Evolutionary conservation across 2,113 vertebrate genomes (phyloP), one percentile per base, ranked within the genome.

Genomic region (Daphoenositta chrysoptera): DNA sequence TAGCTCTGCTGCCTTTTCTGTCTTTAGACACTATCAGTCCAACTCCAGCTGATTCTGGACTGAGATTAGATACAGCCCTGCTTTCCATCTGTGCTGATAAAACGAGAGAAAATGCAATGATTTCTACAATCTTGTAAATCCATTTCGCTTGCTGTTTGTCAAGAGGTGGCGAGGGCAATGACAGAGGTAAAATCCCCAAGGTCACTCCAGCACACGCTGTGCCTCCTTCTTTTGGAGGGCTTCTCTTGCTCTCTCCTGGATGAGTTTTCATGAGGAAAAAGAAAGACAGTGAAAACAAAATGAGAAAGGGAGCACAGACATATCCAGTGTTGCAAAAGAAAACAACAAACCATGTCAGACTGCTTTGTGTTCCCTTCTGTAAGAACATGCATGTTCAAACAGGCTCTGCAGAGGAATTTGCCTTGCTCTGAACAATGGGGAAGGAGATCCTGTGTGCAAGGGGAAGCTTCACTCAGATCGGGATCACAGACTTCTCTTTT

Each of bases 391-490:
- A 3, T 89, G 96, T 96, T 89, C 80, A 40, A 83, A 96, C 97
- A 97, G 83, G 95, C 71, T 87, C 92, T 73, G 83, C 73, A 31
- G 23, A 97, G 91, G 83, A 89, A 94, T 97, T 94, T 95, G 95
- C 90, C 70, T 80, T 57, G 37, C 88, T 39, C 70, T 18, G 58
- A 97, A 94, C 92, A 97, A 87, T 80, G 65, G 80, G 44, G 70
- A 90, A 73, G 83, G 90, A 91, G 77, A 39, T 96, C 83, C 63
- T 57, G 76, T 63, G 71, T 61, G 79, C 10, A 27, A 81, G 44
- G 80, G 60, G 53, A 81, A 92, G 76, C 37, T 40, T 71, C 61
- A 15, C 42, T 78, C 11, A 0, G 31, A 30, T 39, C 65, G n/a
- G 70, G 66, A 91, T 54, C 6, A 1, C 58, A 91, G 39, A 18